Evolutionary conservation across 2,113 vertebrate species (phyloP).

Genomic region (Gila orcuttii): DNA sequence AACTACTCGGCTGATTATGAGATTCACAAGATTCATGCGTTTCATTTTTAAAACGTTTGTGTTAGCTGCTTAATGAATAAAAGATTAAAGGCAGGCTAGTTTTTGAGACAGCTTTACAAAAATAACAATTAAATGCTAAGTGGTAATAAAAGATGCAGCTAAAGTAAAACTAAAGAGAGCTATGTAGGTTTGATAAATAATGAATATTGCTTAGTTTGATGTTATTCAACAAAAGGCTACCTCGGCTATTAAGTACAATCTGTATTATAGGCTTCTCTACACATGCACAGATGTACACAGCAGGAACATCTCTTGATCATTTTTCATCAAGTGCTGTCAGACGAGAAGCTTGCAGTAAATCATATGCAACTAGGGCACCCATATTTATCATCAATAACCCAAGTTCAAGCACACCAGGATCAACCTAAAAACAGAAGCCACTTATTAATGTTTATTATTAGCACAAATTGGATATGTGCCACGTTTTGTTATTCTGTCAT

Average conservation of each 20-base stretch:
- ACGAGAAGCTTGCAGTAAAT: slow-evolving; percentile 49
- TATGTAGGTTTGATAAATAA: not conserved
- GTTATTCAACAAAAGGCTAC: not conserved
- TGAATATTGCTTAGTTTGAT: not conserved
- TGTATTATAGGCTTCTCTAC: not conserved
- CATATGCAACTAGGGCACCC: slow-evolving; percentile 59
- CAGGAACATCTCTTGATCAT: slow-evolving; percentile 52
- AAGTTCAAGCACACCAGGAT: slow-evolving; percentile 36
- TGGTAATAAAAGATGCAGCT: not conserved
- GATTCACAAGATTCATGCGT: not conserved
- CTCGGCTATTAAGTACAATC: not conserved
- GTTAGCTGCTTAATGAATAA: slow-evolving; percentile 32
- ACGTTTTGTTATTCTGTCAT: slow-evolving; percentile 40
- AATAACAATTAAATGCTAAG: not conserved
- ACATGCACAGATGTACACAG: slow-evolving; percentile 33
- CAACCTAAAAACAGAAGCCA: slow-evolving; percentile 26
- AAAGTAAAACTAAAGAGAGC: not conserved
- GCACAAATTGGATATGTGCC: slow-evolving; percentile 4
- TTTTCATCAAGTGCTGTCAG: slow-evolving; percentile 61
- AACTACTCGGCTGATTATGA: not conserved
- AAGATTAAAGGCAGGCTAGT: slow-evolving; percentile 8
- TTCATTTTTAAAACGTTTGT: slow-evolving; percentile 37
- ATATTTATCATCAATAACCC: slow-evolving; percentile 29
- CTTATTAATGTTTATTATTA: slow-evolving; percentile 28
- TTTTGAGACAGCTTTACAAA: not conserved